phyloP scores from a whole-genome alignment of 2,888 invertebrate species.

The Conistra vaccinii region DNA sequence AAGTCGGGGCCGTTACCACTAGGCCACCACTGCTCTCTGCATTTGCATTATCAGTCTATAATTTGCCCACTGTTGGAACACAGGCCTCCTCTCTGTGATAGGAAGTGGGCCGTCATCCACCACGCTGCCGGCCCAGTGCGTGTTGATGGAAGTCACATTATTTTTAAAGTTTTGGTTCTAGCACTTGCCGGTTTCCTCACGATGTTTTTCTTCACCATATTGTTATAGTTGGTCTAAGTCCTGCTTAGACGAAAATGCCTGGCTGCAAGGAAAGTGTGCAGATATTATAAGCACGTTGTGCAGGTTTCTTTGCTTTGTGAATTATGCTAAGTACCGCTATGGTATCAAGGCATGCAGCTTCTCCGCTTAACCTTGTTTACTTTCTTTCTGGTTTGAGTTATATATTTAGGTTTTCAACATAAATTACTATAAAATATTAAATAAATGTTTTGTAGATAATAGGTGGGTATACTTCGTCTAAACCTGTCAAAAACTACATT shows the following conservation, averaged over 20 bases:
- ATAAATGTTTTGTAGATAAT: no score
- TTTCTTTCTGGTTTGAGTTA: constrained; percentile 1
- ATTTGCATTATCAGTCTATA: background rate
- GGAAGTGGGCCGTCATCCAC: no score
- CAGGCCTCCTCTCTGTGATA: background rate
- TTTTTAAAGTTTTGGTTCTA: background rate
- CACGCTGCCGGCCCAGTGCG: background rate
- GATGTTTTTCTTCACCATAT: background rate
- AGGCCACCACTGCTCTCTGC: no score
- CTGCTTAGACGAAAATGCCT: background rate
- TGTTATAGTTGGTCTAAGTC: background rate
- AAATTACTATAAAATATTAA: background rate
- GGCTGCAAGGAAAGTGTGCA: background rate
- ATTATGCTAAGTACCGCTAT: constrained; percentile 23
- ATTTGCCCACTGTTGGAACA: background rate
- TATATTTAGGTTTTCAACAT: background rate
- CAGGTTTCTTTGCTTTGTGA: constrained; percentile 8
- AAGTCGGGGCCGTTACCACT: no score
- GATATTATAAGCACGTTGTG: background rate
- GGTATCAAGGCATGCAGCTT: constrained; percentile 28
- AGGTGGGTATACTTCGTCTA: no score
- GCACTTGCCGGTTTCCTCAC: background rate
- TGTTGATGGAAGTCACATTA: no score
- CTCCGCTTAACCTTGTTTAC: background rate
- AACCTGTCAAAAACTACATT: no score